phyloP scores from a whole-genome alignment of 1,140 invertebrate genomes.

The Cydia amplana region DNA sequence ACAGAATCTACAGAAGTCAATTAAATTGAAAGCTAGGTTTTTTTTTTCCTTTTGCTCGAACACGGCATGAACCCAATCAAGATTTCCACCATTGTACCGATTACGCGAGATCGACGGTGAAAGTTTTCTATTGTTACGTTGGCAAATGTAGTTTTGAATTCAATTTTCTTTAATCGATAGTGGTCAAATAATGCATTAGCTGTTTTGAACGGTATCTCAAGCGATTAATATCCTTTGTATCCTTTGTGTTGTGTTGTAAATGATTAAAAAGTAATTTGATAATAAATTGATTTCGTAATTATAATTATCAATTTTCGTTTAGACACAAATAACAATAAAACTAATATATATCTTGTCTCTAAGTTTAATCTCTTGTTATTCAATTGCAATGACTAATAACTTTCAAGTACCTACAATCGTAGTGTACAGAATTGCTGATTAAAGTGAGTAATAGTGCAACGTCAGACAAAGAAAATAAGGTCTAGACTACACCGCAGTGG shows the following conservation, averaged over 20 bases:
- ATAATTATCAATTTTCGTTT: background rate
- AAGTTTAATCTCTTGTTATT: background rate
- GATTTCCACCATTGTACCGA: constrained; percentile 5
- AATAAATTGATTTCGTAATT: background rate
- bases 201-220: no score
- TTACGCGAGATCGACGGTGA: constrained; percentile 13
- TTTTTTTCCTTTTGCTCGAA: background rate
- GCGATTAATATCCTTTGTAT: background rate
- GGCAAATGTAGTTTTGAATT: background rate
- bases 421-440: background rate
- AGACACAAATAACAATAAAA: background rate
- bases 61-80: constrained; percentile 12
- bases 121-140: constrained; percentile 19
- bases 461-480: background rate
- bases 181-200: no score
- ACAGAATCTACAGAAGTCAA: background rate
- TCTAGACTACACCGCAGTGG: background rate
- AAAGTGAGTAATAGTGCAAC: background rate
- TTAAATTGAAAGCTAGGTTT: background rate
- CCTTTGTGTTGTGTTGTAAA: no score
- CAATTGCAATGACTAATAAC: background rate
- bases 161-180: background rate
- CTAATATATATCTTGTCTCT: no score
- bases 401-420: background rate
- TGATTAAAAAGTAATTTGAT: no score